A percentile compares a stretch with the other conserved stretches of the same genome.
Evolutionary conservation across 1,140 invertebrate species (phyloP).

Genomic region (Orchestia grillus): DNA sequence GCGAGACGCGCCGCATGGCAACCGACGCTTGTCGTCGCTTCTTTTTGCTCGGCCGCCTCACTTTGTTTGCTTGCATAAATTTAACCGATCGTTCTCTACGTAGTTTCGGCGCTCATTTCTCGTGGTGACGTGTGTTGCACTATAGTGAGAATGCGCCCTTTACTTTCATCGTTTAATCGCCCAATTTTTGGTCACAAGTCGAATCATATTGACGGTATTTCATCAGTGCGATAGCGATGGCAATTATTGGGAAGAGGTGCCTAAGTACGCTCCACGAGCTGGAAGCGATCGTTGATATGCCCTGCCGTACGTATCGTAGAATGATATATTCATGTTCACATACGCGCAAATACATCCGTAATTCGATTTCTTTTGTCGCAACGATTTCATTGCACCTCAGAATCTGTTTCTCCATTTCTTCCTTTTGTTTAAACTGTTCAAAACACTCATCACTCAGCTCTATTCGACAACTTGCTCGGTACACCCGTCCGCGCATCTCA

Average conservation of each 20-base stretch:
- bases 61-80: background rate
- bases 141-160: background rate
- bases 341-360: no score
- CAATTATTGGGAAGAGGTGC: background rate
- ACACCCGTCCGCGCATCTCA: background rate
- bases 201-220: no score
- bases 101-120: background rate
- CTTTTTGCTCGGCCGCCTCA: background rate
- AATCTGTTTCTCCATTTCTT: background rate
- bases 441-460: background rate
- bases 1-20: constrained; percentile 2
- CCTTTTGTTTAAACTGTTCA: background rate
- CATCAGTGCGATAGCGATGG: no score
- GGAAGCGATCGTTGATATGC: background rate
- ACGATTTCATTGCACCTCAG: background rate
- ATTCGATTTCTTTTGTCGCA: no score
- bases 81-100: background rate
- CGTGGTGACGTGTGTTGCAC: background rate
- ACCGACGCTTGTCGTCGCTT: background rate
- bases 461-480: background rate
- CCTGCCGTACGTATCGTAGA: background rate
- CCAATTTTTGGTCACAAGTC: no score
- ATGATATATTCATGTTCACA: background rate
- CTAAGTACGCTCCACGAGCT: background rate
- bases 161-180: no score